These are phyloP conservation scores for Heliconius ismenius DNA, from an alignment of 2,888 invertebrate species.

Conservation along the genomic window DNA sequence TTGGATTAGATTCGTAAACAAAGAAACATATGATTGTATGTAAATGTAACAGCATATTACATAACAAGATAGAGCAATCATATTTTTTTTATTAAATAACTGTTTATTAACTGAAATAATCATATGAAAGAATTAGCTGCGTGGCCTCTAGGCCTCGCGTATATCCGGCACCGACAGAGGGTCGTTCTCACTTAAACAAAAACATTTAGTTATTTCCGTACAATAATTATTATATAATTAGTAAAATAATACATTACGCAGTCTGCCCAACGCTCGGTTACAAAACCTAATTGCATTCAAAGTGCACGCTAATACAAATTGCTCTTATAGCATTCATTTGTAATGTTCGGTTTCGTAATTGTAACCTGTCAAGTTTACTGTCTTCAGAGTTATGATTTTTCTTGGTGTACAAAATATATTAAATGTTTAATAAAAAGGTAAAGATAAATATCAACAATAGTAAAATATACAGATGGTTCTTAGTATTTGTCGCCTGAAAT, in stretches of 20 bases:
- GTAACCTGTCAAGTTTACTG: conserved; percentile 10
- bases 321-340: conserved; percentile 38
- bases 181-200: conserved; percentile 73
- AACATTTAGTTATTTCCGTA: conserved; percentile 70
- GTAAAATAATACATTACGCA: conserved; percentile 40
- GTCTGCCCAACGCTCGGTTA: conserved; percentile 33
- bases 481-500: background rate
- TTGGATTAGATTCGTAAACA: background rate
- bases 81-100: conserved; percentile 24
- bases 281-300: conserved; percentile 40
- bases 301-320: conserved; percentile 39
- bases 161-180: conserved; percentile 73
- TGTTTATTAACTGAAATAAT: conserved; percentile 28
- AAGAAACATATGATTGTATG: conserved; percentile 8
- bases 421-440: background rate
- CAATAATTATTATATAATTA: conserved; percentile 57
- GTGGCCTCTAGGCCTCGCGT: conserved; percentile 65
- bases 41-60: background rate
- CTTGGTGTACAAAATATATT: background rate
- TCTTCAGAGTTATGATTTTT: background rate
- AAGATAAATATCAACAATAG: background rate
- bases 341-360: conserved; percentile 36
- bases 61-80: too few relatives aligned
- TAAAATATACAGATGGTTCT: background rate
- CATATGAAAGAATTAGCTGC: conserved; percentile 47